phyloP scores from a whole-genome alignment of 2,797 vertebrate genomes.

The Nothura maculosa region DNA sequence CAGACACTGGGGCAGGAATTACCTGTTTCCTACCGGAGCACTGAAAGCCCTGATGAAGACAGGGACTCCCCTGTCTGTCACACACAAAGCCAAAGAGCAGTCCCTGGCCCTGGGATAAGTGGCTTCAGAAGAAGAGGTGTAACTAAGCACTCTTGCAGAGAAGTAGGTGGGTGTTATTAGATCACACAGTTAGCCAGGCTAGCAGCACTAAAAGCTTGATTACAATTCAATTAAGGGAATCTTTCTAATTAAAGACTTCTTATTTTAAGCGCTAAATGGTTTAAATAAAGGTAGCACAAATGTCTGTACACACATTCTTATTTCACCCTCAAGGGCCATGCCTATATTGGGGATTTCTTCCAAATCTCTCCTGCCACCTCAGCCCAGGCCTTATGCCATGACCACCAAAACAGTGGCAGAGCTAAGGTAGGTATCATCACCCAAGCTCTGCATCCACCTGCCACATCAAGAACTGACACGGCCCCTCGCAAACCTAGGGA shows the following conservation, averaged over 20 bases:
- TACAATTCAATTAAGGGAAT: constrained; percentile 71
- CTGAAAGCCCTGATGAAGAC: neutral
- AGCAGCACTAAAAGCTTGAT: constrained; percentile 57
- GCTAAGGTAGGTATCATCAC: fast-evolving
- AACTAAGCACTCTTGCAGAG: constrained; percentile 41
- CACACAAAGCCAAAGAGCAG: neutral
- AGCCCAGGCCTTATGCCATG: neutral
- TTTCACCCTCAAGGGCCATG: constrained; percentile 1
- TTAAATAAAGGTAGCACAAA: constrained; percentile 63
- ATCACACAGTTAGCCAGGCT: constrained; percentile 39
- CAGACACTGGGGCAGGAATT: neutral
- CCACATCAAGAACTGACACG: neutral
- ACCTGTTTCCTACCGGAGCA: neutral
- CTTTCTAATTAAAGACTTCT: constrained; percentile 68
- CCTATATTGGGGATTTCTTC: neutral
- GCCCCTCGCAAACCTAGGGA: neutral
- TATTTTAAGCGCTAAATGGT: constrained; percentile 70
- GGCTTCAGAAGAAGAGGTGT: neutral
- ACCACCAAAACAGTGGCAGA: neutral
- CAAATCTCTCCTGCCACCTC: neutral
- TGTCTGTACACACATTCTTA: neutral
- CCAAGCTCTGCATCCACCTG: neutral
- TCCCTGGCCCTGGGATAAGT: neutral
- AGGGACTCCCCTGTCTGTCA: neutral
- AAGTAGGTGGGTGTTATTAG: constrained; percentile 54